Evolutionary conservation across 1,140 invertebrate species (phyloP).

Genomic region (Saccostrea cuccullata): DNA sequence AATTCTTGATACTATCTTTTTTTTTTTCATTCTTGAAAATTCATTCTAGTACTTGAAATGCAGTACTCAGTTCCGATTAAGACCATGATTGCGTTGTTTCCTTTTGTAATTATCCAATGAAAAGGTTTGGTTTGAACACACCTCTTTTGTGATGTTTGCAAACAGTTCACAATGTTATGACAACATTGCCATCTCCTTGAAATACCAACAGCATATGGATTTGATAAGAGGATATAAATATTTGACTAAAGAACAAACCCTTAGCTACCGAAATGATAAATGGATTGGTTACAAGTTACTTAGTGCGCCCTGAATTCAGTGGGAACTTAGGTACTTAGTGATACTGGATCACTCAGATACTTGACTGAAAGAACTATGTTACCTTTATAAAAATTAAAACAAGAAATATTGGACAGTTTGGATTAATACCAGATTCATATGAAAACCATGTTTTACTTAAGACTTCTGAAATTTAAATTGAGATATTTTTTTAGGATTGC

Average conservation of each 20-base stretch:
- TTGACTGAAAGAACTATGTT: too few species aligned
- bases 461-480: too few species aligned
- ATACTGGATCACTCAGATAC: neutral
- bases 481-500: too few species aligned
- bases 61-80: too few species aligned
- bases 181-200: neutral
- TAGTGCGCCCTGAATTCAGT: neutral
- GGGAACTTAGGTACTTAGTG: neutral
- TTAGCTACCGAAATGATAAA: neutral
- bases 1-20: too few species aligned
- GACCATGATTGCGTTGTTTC: neutral
- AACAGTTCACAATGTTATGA: neutral
- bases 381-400: too few species aligned
- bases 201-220: conserved; percentile 7
- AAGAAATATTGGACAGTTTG: too few species aligned
- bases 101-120: neutral
- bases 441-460: too few species aligned
- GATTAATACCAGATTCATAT: too few species aligned
- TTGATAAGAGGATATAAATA: neutral
- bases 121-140: neutral
- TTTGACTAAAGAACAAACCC: neutral
- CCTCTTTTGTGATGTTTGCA: conserved; percentile 11
- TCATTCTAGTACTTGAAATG: too few species aligned
- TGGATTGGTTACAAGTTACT: neutral
- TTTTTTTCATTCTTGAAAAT: too few species aligned